phyloP scores from a whole-genome alignment of 2,888 invertebrate genomes.

The Poecilobothrus nobilitatus region DNA sequence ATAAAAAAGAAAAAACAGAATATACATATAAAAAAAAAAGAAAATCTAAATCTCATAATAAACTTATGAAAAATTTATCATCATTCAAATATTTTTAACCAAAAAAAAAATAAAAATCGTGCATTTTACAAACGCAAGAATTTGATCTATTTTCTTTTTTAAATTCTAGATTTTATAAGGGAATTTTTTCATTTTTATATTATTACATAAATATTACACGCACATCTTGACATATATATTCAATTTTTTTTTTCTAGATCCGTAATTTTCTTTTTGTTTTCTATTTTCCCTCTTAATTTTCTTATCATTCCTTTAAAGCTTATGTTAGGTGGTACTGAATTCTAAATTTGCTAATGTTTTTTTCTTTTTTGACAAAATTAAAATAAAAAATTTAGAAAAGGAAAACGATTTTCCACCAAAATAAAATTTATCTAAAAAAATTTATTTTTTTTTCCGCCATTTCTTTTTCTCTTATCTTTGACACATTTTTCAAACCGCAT shows the following conservation, averaged over 20 bases:
- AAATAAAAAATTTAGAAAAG: not conserved
- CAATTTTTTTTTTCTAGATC: not conserved
- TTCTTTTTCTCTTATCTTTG: constrained; percentile 8
- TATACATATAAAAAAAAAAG: too few species aligned
- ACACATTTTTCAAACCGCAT: constrained; percentile 11
- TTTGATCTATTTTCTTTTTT: too few species aligned
- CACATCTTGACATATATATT: not conserved
- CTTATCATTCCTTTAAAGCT: not conserved
- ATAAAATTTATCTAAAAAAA: not conserved
- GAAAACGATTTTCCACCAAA: not conserved
- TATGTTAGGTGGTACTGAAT: not conserved
- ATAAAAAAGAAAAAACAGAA: too few species aligned
- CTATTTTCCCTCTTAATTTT: too few species aligned
- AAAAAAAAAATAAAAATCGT: not conserved
- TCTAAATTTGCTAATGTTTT: not conserved
- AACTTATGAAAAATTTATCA: constrained; percentile 6
- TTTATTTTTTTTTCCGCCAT: not conserved
- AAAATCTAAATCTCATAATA: not conserved
- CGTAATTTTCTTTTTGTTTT: not conserved
- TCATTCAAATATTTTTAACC: not conserved
- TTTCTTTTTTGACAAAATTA: not conserved
- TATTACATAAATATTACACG: not conserved
- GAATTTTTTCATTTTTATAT: not conserved
- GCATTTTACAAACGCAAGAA: too few species aligned
- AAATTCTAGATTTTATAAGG: not conserved